Evolutionary conservation across 2,113 vertebrate species (phyloP).

Genomic region (Phocoena sinus): DNA sequence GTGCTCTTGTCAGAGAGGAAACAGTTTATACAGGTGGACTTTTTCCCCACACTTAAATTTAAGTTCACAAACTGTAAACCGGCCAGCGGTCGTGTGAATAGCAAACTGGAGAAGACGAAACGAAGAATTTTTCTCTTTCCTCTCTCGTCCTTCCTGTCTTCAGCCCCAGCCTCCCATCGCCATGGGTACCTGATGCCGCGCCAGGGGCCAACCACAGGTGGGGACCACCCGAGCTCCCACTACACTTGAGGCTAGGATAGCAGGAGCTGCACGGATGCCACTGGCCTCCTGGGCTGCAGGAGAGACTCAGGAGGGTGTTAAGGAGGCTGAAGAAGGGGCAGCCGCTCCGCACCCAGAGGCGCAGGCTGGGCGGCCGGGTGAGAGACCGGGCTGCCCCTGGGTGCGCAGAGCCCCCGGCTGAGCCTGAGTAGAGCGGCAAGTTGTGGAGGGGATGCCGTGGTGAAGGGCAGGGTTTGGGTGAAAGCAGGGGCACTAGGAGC

Average conservation of each 20-base stretch:
- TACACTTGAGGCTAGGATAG: not conserved
- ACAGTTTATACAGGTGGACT: not conserved
- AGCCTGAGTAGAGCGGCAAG: no score
- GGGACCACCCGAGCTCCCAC: not conserved
- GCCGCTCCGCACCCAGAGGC: accelerated
- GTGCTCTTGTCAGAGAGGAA: not conserved
- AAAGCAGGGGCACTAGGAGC: not conserved
- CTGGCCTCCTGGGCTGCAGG: not conserved
- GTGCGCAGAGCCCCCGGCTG: not conserved
- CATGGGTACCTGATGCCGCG: accelerated
- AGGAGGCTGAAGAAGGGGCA: not conserved
- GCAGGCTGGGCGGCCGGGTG: accelerated
- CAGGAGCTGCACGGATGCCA: accelerated
- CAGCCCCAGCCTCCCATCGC: not conserved
- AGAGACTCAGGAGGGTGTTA: not conserved
- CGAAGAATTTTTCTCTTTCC: not conserved
- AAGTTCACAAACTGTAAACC: not conserved
- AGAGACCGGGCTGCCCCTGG: not conserved
- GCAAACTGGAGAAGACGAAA: not conserved
- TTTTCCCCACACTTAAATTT: not conserved
- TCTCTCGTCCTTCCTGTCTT: not conserved
- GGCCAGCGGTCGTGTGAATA: accelerated
- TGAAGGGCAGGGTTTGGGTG: accelerated
- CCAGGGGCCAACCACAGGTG: accelerated
- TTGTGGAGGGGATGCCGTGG: accelerated